Conservation (phyloP, 2,113 vertebrate species). For the Trogon surrucura region DNA sequence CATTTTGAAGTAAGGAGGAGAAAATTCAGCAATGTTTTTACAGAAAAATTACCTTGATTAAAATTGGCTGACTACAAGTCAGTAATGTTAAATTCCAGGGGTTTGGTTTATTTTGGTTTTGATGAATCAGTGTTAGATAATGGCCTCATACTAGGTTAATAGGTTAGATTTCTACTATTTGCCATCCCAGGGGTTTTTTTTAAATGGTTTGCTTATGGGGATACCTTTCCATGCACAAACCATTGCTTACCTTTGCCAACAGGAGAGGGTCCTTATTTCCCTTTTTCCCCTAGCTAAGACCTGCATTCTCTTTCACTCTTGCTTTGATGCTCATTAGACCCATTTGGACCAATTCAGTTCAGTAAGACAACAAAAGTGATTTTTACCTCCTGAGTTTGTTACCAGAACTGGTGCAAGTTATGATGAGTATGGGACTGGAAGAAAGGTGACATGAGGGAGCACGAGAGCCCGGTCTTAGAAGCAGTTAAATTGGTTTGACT, state of each 20-base stretch:
- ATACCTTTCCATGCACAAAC: not conserved
- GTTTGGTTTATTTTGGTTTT: not conserved
- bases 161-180: not conserved
- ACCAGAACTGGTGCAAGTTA: not conserved
- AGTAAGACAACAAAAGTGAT: not conserved
- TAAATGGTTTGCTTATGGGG: not conserved
- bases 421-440: not conserved
- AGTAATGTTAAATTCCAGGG: not conserved
- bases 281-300: fast-evolving
- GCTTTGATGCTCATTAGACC: not conserved
- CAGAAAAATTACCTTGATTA: not conserved
- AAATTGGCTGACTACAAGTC: not conserved
- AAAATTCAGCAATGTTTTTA: not conserved
- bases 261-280: not conserved
- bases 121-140: not conserved
- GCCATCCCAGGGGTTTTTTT: not conserved
- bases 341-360: not conserved
- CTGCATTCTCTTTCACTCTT: not conserved
- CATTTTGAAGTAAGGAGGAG: not conserved
- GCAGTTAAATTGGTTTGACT: not conserved
- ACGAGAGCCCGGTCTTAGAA: not conserved
- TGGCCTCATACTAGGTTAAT: not conserved
- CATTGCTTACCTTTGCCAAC: not conserved
- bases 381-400: not conserved
- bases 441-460: not conserved